Conservation (phyloP, 2,797 vertebrate species). For the Schizopygopsis pylzovi region DNA sequence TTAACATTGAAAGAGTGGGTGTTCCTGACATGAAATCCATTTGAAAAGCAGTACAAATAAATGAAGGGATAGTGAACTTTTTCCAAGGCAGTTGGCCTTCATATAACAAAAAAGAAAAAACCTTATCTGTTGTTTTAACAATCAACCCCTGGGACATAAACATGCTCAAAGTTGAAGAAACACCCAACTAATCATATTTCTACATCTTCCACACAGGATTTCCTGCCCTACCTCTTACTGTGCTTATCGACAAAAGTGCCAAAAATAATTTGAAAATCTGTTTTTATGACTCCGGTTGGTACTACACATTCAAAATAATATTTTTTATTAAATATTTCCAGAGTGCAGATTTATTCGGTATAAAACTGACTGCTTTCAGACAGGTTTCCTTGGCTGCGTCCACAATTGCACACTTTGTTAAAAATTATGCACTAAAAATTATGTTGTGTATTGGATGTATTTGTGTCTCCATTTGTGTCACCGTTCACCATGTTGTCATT, state of each 20-base stretch:
- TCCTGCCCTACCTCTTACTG: not conserved
- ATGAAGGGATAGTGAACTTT: not conserved
- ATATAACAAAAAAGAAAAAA: not conserved
- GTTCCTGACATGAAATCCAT: not conserved
- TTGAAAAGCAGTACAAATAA: not conserved
- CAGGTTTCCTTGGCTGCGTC: not conserved
- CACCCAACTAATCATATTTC: conserved; percentile 3
- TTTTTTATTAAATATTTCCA: not conserved
- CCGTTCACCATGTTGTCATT: not conserved
- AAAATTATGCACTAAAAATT: no score
- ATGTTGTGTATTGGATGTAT: no score
- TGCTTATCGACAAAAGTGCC: not conserved
- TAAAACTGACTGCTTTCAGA: not conserved
- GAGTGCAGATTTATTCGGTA: not conserved
- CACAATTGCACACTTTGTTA: not conserved
- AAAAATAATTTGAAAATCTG: not conserved
- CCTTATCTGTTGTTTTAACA: not conserved
- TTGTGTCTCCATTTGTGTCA: not conserved
- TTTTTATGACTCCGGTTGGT: not conserved
- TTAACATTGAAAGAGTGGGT: not conserved
- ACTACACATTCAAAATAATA: not conserved
- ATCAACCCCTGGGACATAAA: no score
- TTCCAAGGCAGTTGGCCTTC: not conserved
- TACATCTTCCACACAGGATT: not conserved
- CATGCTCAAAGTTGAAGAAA: not conserved